phyloP scores from a whole-genome alignment of 1,140 invertebrate genomes.

The Globodera rostochiensis region DNA sequence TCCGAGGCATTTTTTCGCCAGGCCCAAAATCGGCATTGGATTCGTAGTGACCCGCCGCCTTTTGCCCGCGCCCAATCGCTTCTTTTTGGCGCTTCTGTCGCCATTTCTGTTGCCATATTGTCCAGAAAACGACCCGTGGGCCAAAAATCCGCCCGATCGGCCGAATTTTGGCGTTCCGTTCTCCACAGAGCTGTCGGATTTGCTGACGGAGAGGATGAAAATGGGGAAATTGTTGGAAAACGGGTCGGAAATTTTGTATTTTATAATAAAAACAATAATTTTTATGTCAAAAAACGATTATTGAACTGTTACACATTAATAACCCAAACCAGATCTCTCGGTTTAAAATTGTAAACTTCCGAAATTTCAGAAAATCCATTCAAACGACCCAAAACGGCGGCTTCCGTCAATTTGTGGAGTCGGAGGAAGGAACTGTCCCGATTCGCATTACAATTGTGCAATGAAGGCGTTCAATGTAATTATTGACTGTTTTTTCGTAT shows the following conservation, averaged over 20 bases:
- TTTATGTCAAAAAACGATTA: too few species aligned
- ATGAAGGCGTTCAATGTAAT: conserved; percentile 1
- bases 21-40: conserved; percentile 53
- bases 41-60: conserved; percentile 15
- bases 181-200: not conserved
- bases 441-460: conserved; percentile 2
- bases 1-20: conserved; percentile 61
- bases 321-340: too few species aligned
- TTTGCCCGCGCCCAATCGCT: conserved; percentile 52
- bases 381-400: conserved; percentile 1
- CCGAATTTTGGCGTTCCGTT: conserved; percentile 1
- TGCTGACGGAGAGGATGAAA: not conserved
- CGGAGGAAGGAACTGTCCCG: not conserved
- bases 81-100: conserved; percentile 55
- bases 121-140: conserved; percentile 6
- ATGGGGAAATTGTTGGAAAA: too few species aligned
- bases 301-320: too few species aligned
- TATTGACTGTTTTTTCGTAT: not conserved
- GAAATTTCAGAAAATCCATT: too few species aligned
- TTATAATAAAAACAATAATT: too few species aligned
- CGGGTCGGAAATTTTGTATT: too few species aligned
- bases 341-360: too few species aligned
- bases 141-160: conserved; percentile 10
- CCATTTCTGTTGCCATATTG: conserved; percentile 31
- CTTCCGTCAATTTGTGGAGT: not conserved